Evolutionary conservation across 2,113 vertebrate genomes (phyloP).

Genomic region (Otolemur garnettii): DNA sequence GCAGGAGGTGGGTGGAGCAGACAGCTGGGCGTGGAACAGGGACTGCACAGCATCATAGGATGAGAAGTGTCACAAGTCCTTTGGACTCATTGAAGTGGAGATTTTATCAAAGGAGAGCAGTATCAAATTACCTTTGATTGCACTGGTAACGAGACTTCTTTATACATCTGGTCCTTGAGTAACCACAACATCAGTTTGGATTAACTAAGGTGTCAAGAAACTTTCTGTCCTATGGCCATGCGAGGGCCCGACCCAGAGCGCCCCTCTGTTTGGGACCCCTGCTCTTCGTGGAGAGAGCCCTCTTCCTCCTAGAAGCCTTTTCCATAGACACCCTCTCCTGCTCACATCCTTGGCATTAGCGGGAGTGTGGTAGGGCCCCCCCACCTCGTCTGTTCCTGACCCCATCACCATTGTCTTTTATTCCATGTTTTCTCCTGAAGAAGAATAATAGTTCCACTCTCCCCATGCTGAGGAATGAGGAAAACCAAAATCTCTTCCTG

Average conservation of each 20-base stretch:
- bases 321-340: no score
- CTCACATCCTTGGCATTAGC: no score
- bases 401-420: no score
- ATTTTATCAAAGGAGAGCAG: not conserved
- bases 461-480: not conserved
- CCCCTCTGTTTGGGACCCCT: not conserved
- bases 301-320: not conserved
- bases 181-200: not conserved
- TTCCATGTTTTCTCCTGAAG: no score
- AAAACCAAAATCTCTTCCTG: not conserved
- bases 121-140: not conserved
- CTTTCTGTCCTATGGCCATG: not conserved
- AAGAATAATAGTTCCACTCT: not conserved
- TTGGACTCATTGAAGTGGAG: not conserved
- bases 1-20: not conserved
- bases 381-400: no score
- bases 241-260: not conserved
- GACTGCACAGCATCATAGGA: not conserved
- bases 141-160: not conserved
- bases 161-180: not conserved
- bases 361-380: no score
- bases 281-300: not conserved
- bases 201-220: constrained; percentile 7
- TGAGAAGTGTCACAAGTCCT: not conserved
- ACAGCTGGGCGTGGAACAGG: not conserved